Evolutionary conservation across 1,140 invertebrate genomes (phyloP), one percentile per base, ranked within the genome.

Genomic region (Caenorhabditis brenneri): DNA sequence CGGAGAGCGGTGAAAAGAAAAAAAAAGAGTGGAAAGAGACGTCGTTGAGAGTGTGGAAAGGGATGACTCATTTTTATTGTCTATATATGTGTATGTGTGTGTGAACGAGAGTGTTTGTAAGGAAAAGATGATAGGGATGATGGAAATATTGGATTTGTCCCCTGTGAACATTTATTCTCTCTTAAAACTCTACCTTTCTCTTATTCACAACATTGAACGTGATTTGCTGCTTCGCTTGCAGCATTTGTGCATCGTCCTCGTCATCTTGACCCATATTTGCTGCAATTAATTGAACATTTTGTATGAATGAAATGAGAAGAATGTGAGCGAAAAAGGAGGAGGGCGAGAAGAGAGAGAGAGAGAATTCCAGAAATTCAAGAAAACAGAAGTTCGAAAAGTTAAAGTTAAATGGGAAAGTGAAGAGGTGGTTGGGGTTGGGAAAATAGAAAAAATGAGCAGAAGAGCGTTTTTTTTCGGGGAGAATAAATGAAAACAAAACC

Each of bases 201-300:
- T 84, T 84, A 49, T 53, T 79, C 7, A 65, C 39, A 33, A 69
- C 83, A 80, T 84, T 84, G 2, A 46, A 58, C 4, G 83, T 58
- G 22, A 84, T 84, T 16, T 55, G 74, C 53, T 84, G 83, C 55
- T 80, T 84, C 2, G 46, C 29, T 27, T 84, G 83, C 31, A 84
- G 83, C 69, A 84, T 84, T 7, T 46, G 49, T 5, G 83, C 83
- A 49, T 79, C 42, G 49, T 49, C 31, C 27, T 49, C 39, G 36
- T 78, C 83, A n/a, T 83, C 82, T 36, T 83, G 58, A 65, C 65
- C 65, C 65, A 74, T 74, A 24, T 46, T 55, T n/a, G 19, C 9
- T n/a, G 6, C 6, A 15, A 19, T n/a, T 19, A 15, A 19, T n/a
- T 15, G n/a, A 51, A 51, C 0, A n/a, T 19, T 19, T 51, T 51